A percentile compares a stretch with the other conserved stretches of the same genome.
Conservation (phyloP, 2,797 vertebrate species). For the Acanthurus tractus region DNA sequence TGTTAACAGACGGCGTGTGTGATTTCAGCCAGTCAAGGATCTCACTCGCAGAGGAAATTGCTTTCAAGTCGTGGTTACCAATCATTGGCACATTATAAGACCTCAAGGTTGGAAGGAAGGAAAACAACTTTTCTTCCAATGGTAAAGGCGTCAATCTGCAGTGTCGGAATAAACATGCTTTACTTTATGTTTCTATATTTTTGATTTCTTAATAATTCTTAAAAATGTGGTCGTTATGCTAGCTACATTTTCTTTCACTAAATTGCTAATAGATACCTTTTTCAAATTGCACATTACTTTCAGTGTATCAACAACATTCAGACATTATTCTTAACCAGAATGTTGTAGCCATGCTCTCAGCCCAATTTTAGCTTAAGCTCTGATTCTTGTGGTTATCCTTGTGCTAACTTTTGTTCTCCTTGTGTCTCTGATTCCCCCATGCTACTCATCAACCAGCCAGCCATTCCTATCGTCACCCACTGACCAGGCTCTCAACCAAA, state of each 20-base stretch:
- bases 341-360: too few species aligned
- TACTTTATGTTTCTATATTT: slow-evolving; percentile 29
- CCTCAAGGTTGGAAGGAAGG: slow-evolving; percentile 58
- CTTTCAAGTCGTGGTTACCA: slow-evolving; percentile 58
- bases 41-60: slow-evolving; percentile 69
- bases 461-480: too few species aligned
- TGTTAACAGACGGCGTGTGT: slow-evolving; percentile 34
- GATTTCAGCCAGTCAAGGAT: slow-evolving; percentile 67
- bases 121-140: slow-evolving; percentile 28
- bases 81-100: slow-evolving; percentile 54
- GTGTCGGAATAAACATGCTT: background rate
- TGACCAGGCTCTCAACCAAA: too few species aligned
- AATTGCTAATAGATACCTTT: background rate
- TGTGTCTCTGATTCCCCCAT: too few species aligned
- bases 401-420: too few species aligned
- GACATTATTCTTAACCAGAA: too few species aligned
- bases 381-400: too few species aligned
- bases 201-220: slow-evolving; percentile 16
- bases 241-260: background rate
- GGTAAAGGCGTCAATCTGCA: slow-evolving; percentile 2
- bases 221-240: slow-evolving; percentile 10
- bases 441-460: too few species aligned
- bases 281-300: slow-evolving; percentile 3
- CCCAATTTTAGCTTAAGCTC: too few species aligned
- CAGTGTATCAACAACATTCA: background rate